Evolutionary conservation across 2,113 vertebrate species (phyloP).

Genomic region (Onychostoma macrolepis): DNA sequence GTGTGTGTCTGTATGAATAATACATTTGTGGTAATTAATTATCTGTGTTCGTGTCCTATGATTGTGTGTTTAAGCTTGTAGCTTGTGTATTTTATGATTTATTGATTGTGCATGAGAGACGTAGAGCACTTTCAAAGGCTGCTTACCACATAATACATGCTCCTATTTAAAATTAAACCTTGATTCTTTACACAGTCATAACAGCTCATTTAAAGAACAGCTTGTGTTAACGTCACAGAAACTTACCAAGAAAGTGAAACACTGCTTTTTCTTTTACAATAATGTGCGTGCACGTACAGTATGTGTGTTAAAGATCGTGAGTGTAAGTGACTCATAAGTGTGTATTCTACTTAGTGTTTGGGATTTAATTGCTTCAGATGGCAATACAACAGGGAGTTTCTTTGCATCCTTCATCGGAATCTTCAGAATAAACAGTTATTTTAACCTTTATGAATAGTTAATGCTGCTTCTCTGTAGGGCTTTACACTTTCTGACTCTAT

Average conservation of each 20-base stretch:
- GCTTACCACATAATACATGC: slow-evolving; percentile 16
- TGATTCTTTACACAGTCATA: slow-evolving; percentile 12
- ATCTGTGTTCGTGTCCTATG: slow-evolving; percentile 13
- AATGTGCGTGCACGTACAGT: neutral
- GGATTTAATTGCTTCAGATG: slow-evolving; percentile 57
- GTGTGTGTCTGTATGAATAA: slow-evolving; percentile 30
- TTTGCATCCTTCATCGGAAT: slow-evolving; percentile 62
- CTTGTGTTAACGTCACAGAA: neutral
- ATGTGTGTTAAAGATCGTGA: neutral
- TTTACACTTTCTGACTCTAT: slow-evolving; percentile 66
- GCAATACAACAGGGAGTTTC: slow-evolving; percentile 56
- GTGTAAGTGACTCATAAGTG: slow-evolving; percentile 11
- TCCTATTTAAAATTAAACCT: neutral
- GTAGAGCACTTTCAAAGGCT: neutral
- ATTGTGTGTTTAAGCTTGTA: slow-evolving; percentile 34
- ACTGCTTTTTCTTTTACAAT: neutral
- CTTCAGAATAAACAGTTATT: slow-evolving; percentile 71
- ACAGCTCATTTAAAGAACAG: slow-evolving; percentile 17
- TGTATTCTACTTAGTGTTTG: slow-evolving; percentile 28
- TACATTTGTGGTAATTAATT: slow-evolving; percentile 36
- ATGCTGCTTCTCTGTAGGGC: slow-evolving; percentile 62
- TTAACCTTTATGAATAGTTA: slow-evolving; percentile 74
- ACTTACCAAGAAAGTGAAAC: neutral
- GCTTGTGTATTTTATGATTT: slow-evolving; percentile 36
- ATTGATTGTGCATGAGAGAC: slow-evolving; percentile 27